A percentile compares a stretch with the other conserved stretches of the same genome.
phyloP scores from a whole-genome alignment of 2,113 vertebrate species.

The Cyanoderma ruficeps region DNA sequence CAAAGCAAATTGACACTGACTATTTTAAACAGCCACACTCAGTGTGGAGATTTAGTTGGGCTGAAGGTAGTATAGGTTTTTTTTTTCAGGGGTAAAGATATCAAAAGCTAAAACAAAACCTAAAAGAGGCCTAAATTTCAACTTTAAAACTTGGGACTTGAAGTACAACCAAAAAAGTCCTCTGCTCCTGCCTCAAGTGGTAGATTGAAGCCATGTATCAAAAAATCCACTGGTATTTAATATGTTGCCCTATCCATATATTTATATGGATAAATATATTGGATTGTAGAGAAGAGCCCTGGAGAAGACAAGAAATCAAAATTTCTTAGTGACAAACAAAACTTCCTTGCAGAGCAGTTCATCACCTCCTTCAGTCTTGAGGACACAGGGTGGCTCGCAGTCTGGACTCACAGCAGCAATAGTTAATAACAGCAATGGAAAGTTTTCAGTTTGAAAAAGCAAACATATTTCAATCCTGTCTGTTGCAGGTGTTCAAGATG shows the following conservation, averaged over 20 bases:
- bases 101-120: neutral
- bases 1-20: neutral
- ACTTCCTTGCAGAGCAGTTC: neutral
- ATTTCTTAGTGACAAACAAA: neutral
- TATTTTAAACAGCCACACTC: neutral
- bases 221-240: neutral
- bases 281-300: neutral
- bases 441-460: neutral
- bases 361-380: fast-evolving
- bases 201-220: neutral
- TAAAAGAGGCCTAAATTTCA: neutral
- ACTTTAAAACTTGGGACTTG: neutral
- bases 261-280: neutral
- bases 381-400: fast-evolving
- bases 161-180: neutral
- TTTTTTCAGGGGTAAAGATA: neutral
- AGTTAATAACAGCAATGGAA: neutral
- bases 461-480: neutral
- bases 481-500: slow-evolving; percentile 85
- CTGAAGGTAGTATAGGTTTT: neutral
- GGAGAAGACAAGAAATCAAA: neutral
- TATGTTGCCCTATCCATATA: neutral
- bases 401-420: neutral
- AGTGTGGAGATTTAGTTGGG: neutral
- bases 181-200: neutral